A percentile compares a stretch with the other conserved stretches of the same genome.
These are phyloP conservation scores for Ophion ellenae DNA, from an alignment of 2,888 invertebrate species.

Conservation along the genomic window DNA sequence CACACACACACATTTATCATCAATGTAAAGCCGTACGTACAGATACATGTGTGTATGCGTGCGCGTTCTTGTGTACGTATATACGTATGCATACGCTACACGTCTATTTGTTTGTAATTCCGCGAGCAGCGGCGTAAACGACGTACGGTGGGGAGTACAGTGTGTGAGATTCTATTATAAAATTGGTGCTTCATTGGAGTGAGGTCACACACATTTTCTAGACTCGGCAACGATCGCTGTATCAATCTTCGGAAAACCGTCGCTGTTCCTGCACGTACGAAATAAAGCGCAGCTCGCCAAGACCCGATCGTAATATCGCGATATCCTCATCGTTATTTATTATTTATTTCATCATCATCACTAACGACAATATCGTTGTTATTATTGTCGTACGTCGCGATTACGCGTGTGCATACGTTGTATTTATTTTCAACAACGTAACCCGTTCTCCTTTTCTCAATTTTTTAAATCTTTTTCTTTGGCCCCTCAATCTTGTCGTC, in stretches of 20 bases:
- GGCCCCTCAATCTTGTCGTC: too few relatives aligned
- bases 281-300: conserved; percentile 35
- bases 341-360: too few relatives aligned
- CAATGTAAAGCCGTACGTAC: background rate
- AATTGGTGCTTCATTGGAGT: conserved; percentile 81
- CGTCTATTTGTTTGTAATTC: conserved; percentile 41
- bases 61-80: conserved; percentile 16
- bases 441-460: too few relatives aligned
- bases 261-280: conserved; percentile 80
- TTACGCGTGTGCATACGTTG: too few relatives aligned
- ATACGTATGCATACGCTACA: conserved; percentile 6
- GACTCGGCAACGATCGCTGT: conserved; percentile 75
- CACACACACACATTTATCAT: too few relatives aligned
- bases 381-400: too few relatives aligned
- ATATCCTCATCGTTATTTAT: background rate
- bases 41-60: conserved; percentile 47
- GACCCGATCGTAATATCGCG: background rate
- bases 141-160: conserved; percentile 59
- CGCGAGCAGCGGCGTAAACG: conserved; percentile 34
- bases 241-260: conserved; percentile 77
- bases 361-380: too few relatives aligned
- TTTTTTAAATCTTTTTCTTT: too few relatives aligned
- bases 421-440: too few relatives aligned
- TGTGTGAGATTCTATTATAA: conserved; percentile 80
- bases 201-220: conserved; percentile 78